A percentile compares a stretch with the other conserved stretches of the same genome.
Conservation (phyloP, 1,140 invertebrate species). For the Drosophila grimshawi region DNA sequence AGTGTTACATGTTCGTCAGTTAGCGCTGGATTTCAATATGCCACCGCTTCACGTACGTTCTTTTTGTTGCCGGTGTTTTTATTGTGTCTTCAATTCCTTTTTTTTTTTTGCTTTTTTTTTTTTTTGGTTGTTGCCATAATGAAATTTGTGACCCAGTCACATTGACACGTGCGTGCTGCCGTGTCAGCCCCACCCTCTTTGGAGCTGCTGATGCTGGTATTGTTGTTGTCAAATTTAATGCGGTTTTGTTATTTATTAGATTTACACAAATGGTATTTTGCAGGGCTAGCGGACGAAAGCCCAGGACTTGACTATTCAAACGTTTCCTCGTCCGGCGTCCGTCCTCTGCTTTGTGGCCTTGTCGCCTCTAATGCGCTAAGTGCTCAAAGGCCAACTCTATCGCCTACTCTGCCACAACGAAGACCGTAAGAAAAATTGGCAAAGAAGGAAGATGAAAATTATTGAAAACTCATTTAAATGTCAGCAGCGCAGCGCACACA, state of each 20-base stretch:
- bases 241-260: constrained; percentile 78
- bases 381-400: constrained; percentile 66
- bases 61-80: background rate
- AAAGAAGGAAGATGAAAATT: constrained; percentile 45
- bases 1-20: constrained; percentile 64
- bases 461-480: constrained; percentile 81
- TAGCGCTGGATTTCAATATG: constrained; percentile 47
- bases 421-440: background rate
- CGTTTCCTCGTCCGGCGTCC: background rate
- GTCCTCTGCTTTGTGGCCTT: background rate
- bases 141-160: constrained; percentile 55
- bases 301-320: constrained; percentile 3
- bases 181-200: constrained; percentile 18
- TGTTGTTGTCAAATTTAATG: constrained; percentile 71
- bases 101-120: background rate
- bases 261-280: constrained; percentile 77
- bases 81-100: background rate
- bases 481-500: constrained; percentile 35
- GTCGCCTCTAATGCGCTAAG: constrained; percentile 58
- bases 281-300: constrained; percentile 6
- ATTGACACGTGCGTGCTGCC: constrained; percentile 55
- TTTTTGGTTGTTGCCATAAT: constrained; percentile 32
- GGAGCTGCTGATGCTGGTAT: constrained; percentile 13
- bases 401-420: constrained; percentile 34
- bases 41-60: constrained; percentile 5